Evolutionary conservation across 2,113 vertebrate species (phyloP).

Genomic region (Varanus komodoensis): DNA sequence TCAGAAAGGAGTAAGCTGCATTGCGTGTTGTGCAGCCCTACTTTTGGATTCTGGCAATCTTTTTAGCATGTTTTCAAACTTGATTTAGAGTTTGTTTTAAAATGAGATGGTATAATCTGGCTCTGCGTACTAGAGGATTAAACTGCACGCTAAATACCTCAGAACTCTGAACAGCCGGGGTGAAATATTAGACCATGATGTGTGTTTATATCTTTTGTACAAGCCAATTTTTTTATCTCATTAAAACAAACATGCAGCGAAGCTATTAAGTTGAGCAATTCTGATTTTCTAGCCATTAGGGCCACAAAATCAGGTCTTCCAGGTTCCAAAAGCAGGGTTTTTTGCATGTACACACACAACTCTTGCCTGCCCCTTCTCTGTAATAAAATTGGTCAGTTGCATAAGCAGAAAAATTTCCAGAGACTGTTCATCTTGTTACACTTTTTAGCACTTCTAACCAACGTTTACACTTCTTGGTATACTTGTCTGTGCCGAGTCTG

Average conservation of each 20-base stretch:
- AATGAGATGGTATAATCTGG: not conserved
- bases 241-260: constrained; percentile 48
- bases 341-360: not conserved
- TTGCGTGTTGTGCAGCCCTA: not conserved
- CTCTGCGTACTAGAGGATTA: not conserved
- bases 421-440: constrained; percentile 32
- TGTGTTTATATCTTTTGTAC: constrained; percentile 27
- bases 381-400: not conserved
- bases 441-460: constrained; percentile 29
- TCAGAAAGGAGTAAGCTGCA: not conserved
- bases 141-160: not conserved
- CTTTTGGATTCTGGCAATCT: not conserved
- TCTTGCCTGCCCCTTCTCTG: constrained; percentile 10
- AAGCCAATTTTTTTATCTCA: constrained; percentile 44
- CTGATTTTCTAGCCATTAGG: not conserved
- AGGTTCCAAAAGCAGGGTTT: not conserved
- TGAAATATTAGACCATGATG: not conserved
- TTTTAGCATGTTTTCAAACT: not conserved
- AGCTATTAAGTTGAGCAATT: constrained; percentile 53
- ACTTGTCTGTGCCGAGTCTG: not conserved
- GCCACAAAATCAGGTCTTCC: not conserved
- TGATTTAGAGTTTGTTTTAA: not conserved
- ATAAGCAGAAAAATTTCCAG: constrained; percentile 36
- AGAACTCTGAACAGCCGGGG: not conserved
- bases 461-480: constrained; percentile 4